A percentile compares a stretch with the other conserved stretches of the same genome.
Evolutionary conservation across 2,113 vertebrate species (phyloP).

Genomic region (Lophura nycthemera): DNA sequence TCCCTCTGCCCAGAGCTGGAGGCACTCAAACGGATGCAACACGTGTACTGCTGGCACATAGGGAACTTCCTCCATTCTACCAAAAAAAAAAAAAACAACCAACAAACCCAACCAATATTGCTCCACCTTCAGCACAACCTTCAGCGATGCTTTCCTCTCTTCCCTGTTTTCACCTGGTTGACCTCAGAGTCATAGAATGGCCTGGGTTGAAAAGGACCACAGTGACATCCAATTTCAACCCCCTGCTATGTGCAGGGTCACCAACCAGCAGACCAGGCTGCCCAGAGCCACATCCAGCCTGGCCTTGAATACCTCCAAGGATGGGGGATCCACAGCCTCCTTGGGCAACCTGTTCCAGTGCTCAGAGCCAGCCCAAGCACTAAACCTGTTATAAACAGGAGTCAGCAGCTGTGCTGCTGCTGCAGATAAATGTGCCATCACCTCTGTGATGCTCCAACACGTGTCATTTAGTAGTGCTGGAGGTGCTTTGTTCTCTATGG

Average conservation of each 20-base stretch:
- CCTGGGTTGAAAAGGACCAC: too few relatives aligned
- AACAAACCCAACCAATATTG: background rate
- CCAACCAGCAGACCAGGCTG: too few relatives aligned
- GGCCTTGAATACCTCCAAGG: too few relatives aligned
- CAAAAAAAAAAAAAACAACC: background rate
- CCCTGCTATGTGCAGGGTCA: too few relatives aligned
- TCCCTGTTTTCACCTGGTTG: background rate
- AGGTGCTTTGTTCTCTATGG: background rate
- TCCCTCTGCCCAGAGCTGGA: background rate
- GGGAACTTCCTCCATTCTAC: background rate
- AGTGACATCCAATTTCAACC: too few relatives aligned
- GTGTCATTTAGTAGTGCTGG: accelerated
- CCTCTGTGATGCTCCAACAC: background rate
- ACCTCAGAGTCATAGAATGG: background rate
- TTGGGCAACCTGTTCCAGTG: too few relatives aligned
- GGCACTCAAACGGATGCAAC: background rate
- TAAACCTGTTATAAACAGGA: background rate
- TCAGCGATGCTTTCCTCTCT: background rate
- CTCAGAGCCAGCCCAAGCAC: background rate
- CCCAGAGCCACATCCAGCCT: too few relatives aligned
- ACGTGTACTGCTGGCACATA: background rate
- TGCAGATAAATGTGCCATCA: background rate
- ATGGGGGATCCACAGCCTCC: too few relatives aligned
- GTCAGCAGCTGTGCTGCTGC: background rate
- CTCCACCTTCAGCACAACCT: background rate